These are phyloP conservation scores for Boloria euphrosyne DNA, from an alignment of 2,888 invertebrate genomes.

Conservation along the genomic window DNA sequence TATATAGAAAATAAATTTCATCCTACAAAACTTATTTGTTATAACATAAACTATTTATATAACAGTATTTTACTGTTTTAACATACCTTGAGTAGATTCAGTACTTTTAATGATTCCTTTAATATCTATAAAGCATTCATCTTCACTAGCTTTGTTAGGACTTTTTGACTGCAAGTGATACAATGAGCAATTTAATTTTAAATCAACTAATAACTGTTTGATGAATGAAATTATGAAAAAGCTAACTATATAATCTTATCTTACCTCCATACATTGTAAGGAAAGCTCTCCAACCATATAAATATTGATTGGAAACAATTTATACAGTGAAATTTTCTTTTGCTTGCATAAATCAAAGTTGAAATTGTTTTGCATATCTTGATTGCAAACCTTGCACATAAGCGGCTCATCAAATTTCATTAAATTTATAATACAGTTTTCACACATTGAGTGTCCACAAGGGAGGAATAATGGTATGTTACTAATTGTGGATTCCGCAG, in stretches of 20 bases:
- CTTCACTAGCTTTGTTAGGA: slow-evolving; percentile 32
- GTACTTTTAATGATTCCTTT: slow-evolving; percentile 54
- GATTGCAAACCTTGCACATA: slow-evolving; percentile 75
- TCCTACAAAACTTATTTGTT: too few species aligned
- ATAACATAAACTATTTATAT: too few species aligned
- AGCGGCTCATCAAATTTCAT: slow-evolving; percentile 66
- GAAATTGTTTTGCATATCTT: slow-evolving; percentile 53
- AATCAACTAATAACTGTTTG: slow-evolving; percentile 13
- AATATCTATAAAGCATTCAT: slow-evolving; percentile 59
- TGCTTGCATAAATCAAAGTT: slow-evolving; percentile 47
- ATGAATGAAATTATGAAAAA: too few species aligned
- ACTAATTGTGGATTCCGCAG: slow-evolving; percentile 47
- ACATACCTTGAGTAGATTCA: slow-evolving; percentile 55
- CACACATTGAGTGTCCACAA: slow-evolving; percentile 87
- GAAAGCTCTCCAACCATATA: slow-evolving; percentile 67
- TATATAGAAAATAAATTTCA: too few species aligned
- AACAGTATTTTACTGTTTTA: slow-evolving; percentile 2
- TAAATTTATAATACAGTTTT: slow-evolving; percentile 79
- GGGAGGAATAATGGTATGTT: slow-evolving; percentile 83
- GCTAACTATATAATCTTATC: not conserved
- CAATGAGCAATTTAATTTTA: slow-evolving; percentile 1
- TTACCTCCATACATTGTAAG: slow-evolving; percentile 57
- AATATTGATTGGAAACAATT: slow-evolving; percentile 65
- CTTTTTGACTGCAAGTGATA: slow-evolving; percentile 38
- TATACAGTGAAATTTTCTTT: slow-evolving; percentile 53